These are phyloP conservation scores for Oreotragus oreotragus DNA, from an alignment of 2,113 vertebrate species.

Conservation along the genomic window DNA sequence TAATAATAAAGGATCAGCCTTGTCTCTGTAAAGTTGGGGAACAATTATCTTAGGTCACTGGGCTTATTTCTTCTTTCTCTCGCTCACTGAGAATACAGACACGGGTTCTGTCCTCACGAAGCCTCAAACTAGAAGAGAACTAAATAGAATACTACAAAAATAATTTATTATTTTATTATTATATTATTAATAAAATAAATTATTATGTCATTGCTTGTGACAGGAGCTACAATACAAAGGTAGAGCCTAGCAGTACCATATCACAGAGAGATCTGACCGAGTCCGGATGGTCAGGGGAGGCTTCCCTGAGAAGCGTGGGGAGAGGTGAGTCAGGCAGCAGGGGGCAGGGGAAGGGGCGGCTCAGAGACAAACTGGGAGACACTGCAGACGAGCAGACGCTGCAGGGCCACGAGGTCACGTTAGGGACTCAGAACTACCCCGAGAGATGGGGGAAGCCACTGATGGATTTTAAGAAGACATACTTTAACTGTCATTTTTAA, in stretches of 20 bases:
- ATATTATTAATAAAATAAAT: neutral
- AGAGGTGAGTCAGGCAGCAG: neutral
- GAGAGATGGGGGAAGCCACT: neutral
- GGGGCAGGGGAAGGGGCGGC: neutral
- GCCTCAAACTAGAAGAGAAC: neutral
- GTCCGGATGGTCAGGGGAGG: neutral
- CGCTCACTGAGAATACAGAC: neutral
- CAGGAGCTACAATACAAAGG: neutral
- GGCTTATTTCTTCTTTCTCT: neutral
- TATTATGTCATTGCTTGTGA: neutral
- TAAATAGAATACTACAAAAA: neutral
- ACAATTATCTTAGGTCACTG: neutral
- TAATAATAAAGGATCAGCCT: neutral
- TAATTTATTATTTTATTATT: neutral
- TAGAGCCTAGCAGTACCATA: neutral
- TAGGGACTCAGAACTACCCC: too few species aligned
- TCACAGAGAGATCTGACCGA: neutral
- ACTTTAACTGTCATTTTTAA: neutral
- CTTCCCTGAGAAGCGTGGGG: rapidly evolving
- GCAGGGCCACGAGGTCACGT: neutral
- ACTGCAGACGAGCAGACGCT: rapidly evolving
- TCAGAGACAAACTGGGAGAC: neutral
- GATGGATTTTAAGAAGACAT: neutral
- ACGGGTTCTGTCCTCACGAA: neutral
- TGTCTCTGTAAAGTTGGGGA: neutral